Evolutionary conservation across 2,888 invertebrate species (phyloP).

Genomic region (Theristus sp.): DNA sequence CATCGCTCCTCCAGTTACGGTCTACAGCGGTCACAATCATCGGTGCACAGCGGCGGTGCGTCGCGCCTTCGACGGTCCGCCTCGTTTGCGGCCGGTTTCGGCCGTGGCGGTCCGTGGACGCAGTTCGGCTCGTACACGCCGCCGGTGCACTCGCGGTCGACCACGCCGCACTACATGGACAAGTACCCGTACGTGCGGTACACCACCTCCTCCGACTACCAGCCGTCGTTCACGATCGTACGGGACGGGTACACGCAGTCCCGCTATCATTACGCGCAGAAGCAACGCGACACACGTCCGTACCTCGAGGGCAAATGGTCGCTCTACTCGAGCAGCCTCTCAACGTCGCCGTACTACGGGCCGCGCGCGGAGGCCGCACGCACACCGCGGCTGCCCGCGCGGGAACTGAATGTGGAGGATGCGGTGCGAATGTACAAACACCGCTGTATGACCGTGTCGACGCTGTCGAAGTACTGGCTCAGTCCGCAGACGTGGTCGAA

Average conservation of each 20-base stretch:
- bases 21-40: too few relatives aligned
- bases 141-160: background rate
- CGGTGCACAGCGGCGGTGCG: too few relatives aligned
- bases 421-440: conserved; percentile 5
- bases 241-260: background rate
- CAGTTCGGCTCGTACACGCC: background rate
- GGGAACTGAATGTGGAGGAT: conserved; percentile 3
- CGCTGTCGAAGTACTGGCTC: conserved; percentile 3
- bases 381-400: background rate
- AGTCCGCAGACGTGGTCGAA: background rate
- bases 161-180: background rate
- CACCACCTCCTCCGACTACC: background rate
- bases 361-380: background rate
- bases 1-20: too few relatives aligned
- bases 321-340: background rate
- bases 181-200: background rate
- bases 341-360: background rate
- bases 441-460: conserved; percentile 2
- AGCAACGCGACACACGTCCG: background rate
- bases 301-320: background rate
- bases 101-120: background rate
- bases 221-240: background rate
- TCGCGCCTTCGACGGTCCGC: background rate
- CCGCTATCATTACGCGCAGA: background rate
- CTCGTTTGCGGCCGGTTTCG: background rate